Conservation (phyloP, 2,113 vertebrate species). For the Emydocephalus ijimae region DNA sequence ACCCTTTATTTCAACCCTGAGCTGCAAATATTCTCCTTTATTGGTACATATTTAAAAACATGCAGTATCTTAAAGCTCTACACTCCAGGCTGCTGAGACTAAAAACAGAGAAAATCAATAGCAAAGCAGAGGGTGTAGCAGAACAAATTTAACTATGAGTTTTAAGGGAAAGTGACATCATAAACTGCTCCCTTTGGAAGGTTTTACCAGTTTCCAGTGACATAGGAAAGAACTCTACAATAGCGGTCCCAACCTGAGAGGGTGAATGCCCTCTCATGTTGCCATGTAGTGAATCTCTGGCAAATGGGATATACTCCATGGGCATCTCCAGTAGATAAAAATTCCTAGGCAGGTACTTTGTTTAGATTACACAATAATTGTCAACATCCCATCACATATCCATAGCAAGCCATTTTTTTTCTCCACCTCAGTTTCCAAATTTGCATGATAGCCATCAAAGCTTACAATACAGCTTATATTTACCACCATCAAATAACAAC, state of each 20-base stretch:
- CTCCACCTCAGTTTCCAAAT: background rate
- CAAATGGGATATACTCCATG: no score
- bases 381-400: background rate
- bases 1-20: background rate
- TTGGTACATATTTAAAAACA: background rate
- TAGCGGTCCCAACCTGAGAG: background rate
- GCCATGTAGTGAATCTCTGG: background rate
- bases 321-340: background rate
- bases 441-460: background rate
- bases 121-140: background rate
- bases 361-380: background rate
- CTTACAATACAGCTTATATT: background rate
- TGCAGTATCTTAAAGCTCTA: background rate
- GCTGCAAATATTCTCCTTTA: background rate
- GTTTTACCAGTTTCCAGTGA: background rate
- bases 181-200: background rate
- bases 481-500: background rate
- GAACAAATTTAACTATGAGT: background rate
- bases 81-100: background rate
- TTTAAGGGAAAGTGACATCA: background rate
- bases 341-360: background rate
- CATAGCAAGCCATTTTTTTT: background rate
- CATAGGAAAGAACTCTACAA: background rate
- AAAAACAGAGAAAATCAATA: background rate
- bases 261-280: background rate